These are phyloP conservation scores for Zhengitettix transpicula DNA, from an alignment of 2,888 invertebrate genomes.

Conservation along the genomic window DNA sequence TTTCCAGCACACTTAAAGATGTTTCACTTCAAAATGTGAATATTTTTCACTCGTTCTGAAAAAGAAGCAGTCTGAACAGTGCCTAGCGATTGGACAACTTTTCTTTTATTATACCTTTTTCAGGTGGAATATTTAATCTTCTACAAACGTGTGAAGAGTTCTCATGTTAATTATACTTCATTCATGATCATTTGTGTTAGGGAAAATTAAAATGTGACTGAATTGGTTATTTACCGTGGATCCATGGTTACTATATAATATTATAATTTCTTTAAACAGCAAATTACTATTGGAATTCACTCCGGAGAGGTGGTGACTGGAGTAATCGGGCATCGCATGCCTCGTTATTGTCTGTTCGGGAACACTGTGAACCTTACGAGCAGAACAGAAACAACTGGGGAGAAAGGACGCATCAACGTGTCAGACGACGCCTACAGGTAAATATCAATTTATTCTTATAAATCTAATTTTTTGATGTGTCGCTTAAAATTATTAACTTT, in stretches of 20 bases:
- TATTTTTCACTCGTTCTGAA: too few relatives aligned
- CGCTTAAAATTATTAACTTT: background rate
- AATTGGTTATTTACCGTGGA: too few relatives aligned
- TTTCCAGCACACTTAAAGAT: too few relatives aligned
- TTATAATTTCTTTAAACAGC: conserved; percentile 34
- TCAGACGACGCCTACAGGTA: conserved; percentile 85
- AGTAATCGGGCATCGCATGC: conserved; percentile 88
- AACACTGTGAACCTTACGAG: conserved; percentile 90
- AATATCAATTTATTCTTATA: conserved; percentile 10
- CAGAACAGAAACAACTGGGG: conserved; percentile 83
- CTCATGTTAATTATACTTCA: too few relatives aligned
- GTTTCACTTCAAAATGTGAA: too few relatives aligned
- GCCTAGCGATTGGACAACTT: too few relatives aligned
- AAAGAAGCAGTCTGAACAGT: too few relatives aligned
- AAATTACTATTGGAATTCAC: conserved; percentile 86
- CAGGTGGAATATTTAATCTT: too few relatives aligned
- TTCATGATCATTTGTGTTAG: too few relatives aligned
- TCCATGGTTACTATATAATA: background rate
- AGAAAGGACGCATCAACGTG: conserved; percentile 75
- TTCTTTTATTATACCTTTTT: too few relatives aligned
- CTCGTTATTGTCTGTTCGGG: conserved; percentile 81
- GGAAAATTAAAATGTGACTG: too few relatives aligned
- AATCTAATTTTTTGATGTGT: background rate
- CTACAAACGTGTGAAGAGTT: too few relatives aligned
- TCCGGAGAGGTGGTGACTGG: conserved; percentile 90